A percentile compares a stretch with the other conserved stretches of the same genome.
Evolutionary conservation across 2,888 invertebrate species (phyloP).

Genomic region (Trichacis sp.): DNA sequence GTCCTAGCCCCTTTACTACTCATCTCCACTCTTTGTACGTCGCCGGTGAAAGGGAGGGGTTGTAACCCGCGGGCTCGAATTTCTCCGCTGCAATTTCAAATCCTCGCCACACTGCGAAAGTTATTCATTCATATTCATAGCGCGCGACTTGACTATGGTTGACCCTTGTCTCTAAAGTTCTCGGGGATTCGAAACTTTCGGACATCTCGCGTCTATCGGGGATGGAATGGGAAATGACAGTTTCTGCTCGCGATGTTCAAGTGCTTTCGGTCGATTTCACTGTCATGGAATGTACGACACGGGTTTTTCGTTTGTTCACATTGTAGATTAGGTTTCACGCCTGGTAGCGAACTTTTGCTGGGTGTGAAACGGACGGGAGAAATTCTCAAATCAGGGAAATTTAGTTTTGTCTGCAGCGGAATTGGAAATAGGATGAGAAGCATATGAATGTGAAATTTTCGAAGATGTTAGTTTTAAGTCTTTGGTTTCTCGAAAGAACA

Average conservation of each 20-base stretch:
- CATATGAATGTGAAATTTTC: too few relatives aligned
- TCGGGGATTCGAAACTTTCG: background rate
- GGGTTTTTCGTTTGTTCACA: background rate
- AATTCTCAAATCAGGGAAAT: too few relatives aligned
- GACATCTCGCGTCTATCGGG: background rate
- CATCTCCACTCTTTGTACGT: background rate
- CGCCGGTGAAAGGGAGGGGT: conserved; percentile 11
- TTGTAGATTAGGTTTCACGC: background rate
- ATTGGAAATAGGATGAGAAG: too few relatives aligned
- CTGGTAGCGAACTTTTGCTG: background rate
- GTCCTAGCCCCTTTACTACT: background rate
- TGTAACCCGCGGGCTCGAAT: conserved; percentile 40
- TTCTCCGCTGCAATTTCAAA: conserved; percentile 49
- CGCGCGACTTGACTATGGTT: background rate
- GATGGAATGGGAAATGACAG: background rate
- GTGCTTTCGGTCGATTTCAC: too few relatives aligned
- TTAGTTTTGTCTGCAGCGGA: too few relatives aligned
- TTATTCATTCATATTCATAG: background rate
- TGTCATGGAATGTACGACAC: too few relatives aligned
- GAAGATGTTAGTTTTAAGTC: too few relatives aligned
- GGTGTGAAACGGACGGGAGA: too few relatives aligned
- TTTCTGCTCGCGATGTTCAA: too few relatives aligned
- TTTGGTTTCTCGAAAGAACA: too few relatives aligned
- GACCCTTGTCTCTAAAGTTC: conserved; percentile 1
- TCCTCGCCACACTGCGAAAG: too few relatives aligned